phyloP scores from a whole-genome alignment of 2,888 invertebrate genomes.

The Acrobasis repandana region DNA sequence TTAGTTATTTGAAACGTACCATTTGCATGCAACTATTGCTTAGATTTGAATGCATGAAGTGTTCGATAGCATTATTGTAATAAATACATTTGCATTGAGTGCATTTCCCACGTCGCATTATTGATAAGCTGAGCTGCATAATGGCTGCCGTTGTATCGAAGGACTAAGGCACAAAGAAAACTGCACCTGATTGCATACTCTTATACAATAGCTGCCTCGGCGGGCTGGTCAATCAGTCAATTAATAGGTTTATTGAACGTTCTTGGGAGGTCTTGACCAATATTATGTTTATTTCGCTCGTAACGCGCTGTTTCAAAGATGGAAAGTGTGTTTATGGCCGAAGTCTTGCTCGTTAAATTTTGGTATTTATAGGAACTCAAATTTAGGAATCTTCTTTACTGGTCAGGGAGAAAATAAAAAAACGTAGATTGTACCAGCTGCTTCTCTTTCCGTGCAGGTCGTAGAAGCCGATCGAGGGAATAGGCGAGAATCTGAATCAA shows the following conservation, averaged over 20 bases:
- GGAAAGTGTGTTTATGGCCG: conserved; percentile 41
- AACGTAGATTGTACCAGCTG: no score
- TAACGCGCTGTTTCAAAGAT: conserved; percentile 33
- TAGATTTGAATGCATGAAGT: no score
- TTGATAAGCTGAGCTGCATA: background rate
- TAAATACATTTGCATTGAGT: conserved; percentile 17
- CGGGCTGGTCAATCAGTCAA: conserved; percentile 26
- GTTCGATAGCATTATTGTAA: background rate
- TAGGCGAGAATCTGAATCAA: no score
- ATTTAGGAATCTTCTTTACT: no score
- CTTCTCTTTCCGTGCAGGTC: no score
- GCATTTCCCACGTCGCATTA: background rate
- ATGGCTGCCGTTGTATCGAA: conserved; percentile 18
- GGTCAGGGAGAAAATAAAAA: no score
- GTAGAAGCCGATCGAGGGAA: no score
- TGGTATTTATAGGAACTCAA: conserved; percentile 29
- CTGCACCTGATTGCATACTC: conserved; percentile 25
- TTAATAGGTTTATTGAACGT: conserved; percentile 37
- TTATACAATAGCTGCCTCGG: conserved; percentile 26
- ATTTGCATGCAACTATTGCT: no score
- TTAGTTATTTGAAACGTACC: no score
- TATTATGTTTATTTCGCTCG: conserved; percentile 41
- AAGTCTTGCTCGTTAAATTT: conserved; percentile 36
- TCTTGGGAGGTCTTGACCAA: conserved; percentile 48
- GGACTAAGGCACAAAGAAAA: conserved; percentile 23